Conservation (phyloP, 2,888 invertebrate species). For the Ditylenchus weischeri region DNA sequence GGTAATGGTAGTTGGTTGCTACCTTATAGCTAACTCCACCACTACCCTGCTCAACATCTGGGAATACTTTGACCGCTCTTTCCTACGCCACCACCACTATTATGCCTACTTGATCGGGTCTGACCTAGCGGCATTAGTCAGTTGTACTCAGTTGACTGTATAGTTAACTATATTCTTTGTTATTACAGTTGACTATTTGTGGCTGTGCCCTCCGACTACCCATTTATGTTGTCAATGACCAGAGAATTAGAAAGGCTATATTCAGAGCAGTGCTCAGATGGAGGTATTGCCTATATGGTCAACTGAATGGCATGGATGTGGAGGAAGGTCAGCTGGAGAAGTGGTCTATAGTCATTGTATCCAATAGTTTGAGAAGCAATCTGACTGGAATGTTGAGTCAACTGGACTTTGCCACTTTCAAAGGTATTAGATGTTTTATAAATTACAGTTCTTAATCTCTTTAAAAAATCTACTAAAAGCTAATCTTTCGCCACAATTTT, state of each 20-base stretch:
- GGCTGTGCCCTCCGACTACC: constrained; percentile 48
- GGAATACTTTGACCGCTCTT: constrained; percentile 41
- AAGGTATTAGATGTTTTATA: constrained; percentile 7
- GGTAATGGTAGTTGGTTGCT: constrained; percentile 43
- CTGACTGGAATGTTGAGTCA: constrained; percentile 39
- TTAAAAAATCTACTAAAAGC: not conserved
- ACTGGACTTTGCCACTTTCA: constrained; percentile 17
- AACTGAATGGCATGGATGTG: constrained; percentile 26
- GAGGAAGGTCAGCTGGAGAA: constrained; percentile 42
- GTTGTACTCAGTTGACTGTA: not conserved
- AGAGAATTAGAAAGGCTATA: constrained; percentile 48
- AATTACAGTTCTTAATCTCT: not conserved
- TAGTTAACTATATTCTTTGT: not conserved
- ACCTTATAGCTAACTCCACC: constrained; percentile 39
- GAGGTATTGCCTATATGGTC: constrained; percentile 27
- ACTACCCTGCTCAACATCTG: constrained; percentile 43
- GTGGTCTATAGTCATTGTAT: constrained; percentile 49
- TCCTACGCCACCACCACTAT: constrained; percentile 41
- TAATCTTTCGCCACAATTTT: not conserved
- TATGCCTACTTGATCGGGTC: constrained; percentile 41
- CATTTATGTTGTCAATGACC: constrained; percentile 45
- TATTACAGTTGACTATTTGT: constrained; percentile 42
- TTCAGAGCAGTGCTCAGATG: constrained; percentile 42
- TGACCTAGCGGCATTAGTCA: constrained; percentile 43
- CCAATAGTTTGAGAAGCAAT: constrained; percentile 48